A percentile compares a stretch with the other conserved stretches of the same genome.
Evolutionary conservation across 2,888 invertebrate genomes (phyloP).

Genomic region (Antheraea yamamai): DNA sequence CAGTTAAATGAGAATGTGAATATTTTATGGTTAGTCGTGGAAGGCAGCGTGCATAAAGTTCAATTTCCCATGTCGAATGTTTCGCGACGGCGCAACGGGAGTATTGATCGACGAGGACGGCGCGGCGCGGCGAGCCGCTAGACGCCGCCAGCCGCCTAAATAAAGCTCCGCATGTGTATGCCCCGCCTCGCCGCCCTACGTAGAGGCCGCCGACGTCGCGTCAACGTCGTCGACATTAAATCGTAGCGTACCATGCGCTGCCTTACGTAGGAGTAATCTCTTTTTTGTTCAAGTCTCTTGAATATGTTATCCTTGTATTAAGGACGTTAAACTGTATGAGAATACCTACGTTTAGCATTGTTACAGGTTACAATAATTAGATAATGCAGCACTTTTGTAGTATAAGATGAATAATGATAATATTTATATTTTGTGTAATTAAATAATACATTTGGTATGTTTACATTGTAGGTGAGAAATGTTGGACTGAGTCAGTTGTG

Average conservation of each 20-base stretch:
- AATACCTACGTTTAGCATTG: background rate
- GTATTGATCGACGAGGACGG: constrained; percentile 78
- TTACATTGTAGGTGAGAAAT: constrained; percentile 68
- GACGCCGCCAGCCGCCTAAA: constrained; percentile 80
- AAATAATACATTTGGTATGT: constrained; percentile 16
- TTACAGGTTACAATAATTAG: background rate
- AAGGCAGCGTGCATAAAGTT: constrained; percentile 69
- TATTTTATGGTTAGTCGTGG: constrained; percentile 78
- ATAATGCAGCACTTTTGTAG: background rate
- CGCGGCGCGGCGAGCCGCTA: constrained; percentile 65
- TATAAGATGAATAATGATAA: background rate
- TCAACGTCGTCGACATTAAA: constrained; percentile 30
- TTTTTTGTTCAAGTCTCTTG: background rate
- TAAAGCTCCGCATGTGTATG: constrained; percentile 79
- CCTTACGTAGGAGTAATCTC: constrained; percentile 27
- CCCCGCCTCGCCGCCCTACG: constrained; percentile 67
- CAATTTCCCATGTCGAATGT: constrained; percentile 67
- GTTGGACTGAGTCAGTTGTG: constrained; percentile 59
- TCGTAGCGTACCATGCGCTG: constrained; percentile 42
- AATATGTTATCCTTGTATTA: background rate
- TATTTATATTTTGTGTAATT: constrained; percentile 25
- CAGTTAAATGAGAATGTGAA: constrained; percentile 74
- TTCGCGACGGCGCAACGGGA: constrained; percentile 78
- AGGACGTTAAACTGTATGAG: background rate
- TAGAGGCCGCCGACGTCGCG: constrained; percentile 38